These are phyloP conservation scores for Lithosia quadra DNA, from an alignment of 2,888 invertebrate species.

Conservation along the genomic window DNA sequence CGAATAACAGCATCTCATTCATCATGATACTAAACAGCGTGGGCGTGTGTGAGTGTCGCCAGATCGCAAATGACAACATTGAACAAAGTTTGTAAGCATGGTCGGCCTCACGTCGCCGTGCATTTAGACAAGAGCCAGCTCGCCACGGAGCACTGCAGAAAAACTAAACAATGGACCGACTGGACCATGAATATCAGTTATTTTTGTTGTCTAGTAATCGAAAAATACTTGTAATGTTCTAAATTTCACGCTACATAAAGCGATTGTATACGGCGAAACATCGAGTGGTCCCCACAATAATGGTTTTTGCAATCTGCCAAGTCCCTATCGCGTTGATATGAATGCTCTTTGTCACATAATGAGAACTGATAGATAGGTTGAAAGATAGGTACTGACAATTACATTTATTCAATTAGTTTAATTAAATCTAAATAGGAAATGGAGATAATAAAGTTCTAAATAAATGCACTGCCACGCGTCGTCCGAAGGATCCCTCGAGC, in stretches of 20 bases:
- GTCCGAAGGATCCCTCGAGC: too few species aligned
- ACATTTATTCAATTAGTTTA: too few species aligned
- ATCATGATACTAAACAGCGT: background rate
- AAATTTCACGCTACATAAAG: background rate
- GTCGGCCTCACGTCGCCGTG: background rate
- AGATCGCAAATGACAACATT: background rate
- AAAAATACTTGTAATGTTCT: background rate
- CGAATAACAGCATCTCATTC: background rate
- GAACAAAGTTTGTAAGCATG: background rate
- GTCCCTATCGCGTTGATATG: background rate
- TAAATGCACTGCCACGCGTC: too few species aligned
- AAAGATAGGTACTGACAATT: too few species aligned
- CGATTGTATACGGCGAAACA: background rate
- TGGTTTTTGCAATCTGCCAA: background rate
- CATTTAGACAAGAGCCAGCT: background rate
- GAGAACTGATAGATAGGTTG: too few species aligned
- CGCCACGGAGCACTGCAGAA: background rate
- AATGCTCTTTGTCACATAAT: background rate
- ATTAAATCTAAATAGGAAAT: too few species aligned
- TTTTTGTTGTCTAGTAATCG: background rate
- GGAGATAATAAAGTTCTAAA: too few species aligned
- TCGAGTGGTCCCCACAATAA: background rate
- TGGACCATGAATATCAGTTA: background rate
- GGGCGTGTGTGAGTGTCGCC: background rate
- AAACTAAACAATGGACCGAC: background rate